These are phyloP conservation scores for Colius striatus DNA, from an alignment of 2,113 vertebrate species.

Conservation along the genomic window DNA sequence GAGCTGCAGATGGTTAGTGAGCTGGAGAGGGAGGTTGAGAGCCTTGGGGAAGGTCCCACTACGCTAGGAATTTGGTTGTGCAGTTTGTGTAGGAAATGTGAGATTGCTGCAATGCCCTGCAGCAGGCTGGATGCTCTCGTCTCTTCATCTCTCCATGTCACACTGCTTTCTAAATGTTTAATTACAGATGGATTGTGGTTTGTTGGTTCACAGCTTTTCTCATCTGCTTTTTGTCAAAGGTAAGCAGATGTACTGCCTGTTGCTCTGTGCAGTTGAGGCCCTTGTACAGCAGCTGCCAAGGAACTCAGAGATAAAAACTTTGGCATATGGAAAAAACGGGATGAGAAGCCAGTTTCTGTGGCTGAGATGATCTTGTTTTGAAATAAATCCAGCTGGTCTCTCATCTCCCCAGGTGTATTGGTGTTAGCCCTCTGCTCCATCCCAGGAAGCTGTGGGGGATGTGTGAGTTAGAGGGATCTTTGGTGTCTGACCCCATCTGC, in stretches of 20 bases:
- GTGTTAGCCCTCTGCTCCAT: neutral
- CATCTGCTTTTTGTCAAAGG: slow-evolving; percentile 56
- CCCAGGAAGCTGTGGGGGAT: neutral
- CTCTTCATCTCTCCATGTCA: neutral
- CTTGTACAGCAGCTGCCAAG: slow-evolving; percentile 23
- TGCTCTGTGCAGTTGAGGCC: neutral
- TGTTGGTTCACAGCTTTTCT: slow-evolving; percentile 44
- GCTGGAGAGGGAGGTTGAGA: neutral
- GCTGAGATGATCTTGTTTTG: slow-evolving; percentile 16
- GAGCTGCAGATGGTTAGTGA: neutral
- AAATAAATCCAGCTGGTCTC: neutral
- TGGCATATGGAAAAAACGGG: neutral
- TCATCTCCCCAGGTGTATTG: neutral
- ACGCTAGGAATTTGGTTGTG: neutral
- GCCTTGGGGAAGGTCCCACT: neutral
- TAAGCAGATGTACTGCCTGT: slow-evolving; percentile 48
- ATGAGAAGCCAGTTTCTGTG: slow-evolving; percentile 28
- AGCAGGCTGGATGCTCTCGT: neutral
- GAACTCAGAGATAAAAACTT: neutral
- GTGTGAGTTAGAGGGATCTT: neutral
- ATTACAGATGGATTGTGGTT: slow-evolving; percentile 37
- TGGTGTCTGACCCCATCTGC: neutral
- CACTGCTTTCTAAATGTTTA: slow-evolving; percentile 12
- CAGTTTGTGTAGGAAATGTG: neutral
- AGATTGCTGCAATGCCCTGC: neutral